A percentile compares a stretch with the other conserved stretches of the same genome.
These are phyloP conservation scores for Phymanthus crucifer DNA, from an alignment of 92 coral and sea anemone genomes.

Conservation along the genomic window DNA sequence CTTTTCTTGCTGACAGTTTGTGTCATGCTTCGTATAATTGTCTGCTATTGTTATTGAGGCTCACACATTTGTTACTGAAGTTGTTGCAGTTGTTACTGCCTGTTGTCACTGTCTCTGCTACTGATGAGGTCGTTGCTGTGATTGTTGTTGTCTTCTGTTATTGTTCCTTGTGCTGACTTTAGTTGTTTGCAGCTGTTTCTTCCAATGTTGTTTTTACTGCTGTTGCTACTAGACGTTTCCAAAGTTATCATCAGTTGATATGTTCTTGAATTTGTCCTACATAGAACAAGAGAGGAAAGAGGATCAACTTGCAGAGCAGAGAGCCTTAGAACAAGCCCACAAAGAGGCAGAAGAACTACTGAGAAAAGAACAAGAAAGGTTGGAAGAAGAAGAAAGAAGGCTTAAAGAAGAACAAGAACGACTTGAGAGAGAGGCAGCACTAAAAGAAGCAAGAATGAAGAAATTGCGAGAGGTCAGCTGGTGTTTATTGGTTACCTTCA, in stretches of 20 bases:
- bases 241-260: background rate
- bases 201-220: background rate
- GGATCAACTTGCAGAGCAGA: conserved; percentile 80
- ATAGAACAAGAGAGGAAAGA: conserved; percentile 64
- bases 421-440: conserved; percentile 77
- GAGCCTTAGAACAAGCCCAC: conserved; percentile 90
- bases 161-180: no score
- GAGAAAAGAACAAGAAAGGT: conserved; percentile 73
- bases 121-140: no score
- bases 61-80: no score
- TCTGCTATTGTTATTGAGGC: no score
- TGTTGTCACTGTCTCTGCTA: no score
- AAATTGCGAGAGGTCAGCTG: conserved; percentile 62
- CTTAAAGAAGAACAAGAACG: conserved; percentile 79
- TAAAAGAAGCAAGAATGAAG: conserved; percentile 78
- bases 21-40: no score
- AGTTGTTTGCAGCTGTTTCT: background rate
- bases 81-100: no score
- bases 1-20: no score
- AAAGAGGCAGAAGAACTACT: conserved; percentile 79
- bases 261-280: background rate
- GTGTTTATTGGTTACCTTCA: background rate
- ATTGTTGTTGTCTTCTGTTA: no score
- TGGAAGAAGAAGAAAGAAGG: conserved; percentile 68
- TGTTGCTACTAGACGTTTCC: background rate